phyloP scores from a whole-genome alignment of 1,140 invertebrate genomes.

The Thaumetopoea pityocampa region DNA sequence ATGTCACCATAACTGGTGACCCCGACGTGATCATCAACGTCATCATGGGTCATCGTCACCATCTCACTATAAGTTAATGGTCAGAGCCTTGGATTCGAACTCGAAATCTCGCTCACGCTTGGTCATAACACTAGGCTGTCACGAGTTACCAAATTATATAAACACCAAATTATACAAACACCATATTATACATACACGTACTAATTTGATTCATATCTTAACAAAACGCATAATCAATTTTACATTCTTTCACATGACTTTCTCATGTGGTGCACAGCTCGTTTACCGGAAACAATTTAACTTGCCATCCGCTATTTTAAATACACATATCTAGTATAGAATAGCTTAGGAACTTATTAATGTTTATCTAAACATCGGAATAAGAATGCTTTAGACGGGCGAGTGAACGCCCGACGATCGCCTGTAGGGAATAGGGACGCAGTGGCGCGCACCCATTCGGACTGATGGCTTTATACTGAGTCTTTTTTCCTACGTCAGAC shows the following conservation, averaged over 20 bases:
- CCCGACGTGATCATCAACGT: too few relatives aligned
- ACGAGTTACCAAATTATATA: too few relatives aligned
- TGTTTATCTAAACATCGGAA: conserved; percentile 69
- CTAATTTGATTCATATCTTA: conserved; percentile 48
- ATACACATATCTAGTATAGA: conserved; percentile 28
- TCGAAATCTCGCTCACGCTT: too few relatives aligned
- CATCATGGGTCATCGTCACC: too few relatives aligned
- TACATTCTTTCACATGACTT: conserved; percentile 45
- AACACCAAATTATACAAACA: conserved; percentile 20
- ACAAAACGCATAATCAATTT: conserved; percentile 47
- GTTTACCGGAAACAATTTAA: conserved; percentile 63
- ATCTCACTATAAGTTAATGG: too few relatives aligned
- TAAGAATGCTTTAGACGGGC: conserved; percentile 50
- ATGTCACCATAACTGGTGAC: too few relatives aligned
- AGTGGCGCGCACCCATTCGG: conserved; percentile 56
- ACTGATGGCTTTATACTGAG: conserved; percentile 53
- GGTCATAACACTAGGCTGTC: too few relatives aligned
- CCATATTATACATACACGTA: conserved; percentile 37
- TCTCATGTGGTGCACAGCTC: conserved; percentile 39
- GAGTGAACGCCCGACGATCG: conserved; percentile 25
- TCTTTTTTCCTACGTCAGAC: conserved; percentile 64
- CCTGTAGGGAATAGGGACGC: conserved; percentile 45
- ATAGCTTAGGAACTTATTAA: conserved; percentile 51
- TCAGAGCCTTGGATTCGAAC: too few relatives aligned
- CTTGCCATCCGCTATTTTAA: conserved; percentile 47